Conservation (phyloP, 2,113 vertebrate species). For the Acanthisitta chloris region DNA sequence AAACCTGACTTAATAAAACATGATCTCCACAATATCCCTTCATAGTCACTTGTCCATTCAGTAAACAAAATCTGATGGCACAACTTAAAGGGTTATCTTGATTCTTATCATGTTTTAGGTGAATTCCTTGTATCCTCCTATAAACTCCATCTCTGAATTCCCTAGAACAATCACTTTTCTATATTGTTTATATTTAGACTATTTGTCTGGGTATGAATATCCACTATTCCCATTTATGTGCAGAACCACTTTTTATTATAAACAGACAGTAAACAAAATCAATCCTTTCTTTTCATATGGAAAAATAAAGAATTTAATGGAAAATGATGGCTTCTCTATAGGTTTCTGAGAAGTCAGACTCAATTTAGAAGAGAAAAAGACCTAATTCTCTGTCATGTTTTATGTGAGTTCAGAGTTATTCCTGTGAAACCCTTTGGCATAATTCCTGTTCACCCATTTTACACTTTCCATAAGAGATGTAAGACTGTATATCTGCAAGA, state of each 20-base stretch:
- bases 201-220: neutral
- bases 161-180: neutral
- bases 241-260: neutral
- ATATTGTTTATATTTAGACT: neutral
- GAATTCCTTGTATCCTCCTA: neutral
- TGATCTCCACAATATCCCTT: neutral
- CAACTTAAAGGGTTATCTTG: neutral
- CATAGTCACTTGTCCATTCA: neutral
- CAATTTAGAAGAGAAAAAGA: neutral
- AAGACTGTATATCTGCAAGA: neutral
- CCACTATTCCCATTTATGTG: neutral
- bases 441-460: conserved; percentile 30
- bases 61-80: neutral
- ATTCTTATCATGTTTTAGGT: neutral
- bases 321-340: neutral
- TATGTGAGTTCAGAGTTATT: neutral
- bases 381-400: neutral
- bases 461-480: conserved; percentile 17
- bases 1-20: neutral
- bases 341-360: neutral
- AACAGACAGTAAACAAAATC: neutral
- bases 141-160: neutral
- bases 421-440: conserved; percentile 29
- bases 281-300: neutral
- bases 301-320: neutral